Conservation (phyloP, 2,113 vertebrate species). For the Erinaceus europaeus region DNA sequence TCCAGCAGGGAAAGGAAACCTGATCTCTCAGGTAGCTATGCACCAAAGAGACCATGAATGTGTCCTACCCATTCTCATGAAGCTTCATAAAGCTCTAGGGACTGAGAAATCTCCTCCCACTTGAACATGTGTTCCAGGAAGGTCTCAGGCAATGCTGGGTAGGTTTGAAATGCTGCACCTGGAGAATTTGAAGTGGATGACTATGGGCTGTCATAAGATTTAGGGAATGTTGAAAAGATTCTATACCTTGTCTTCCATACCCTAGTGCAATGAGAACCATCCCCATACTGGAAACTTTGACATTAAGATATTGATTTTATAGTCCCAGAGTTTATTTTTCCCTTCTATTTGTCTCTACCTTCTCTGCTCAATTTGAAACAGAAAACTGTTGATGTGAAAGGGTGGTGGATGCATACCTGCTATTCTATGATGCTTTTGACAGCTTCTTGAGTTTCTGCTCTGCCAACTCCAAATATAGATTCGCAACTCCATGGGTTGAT, state of each 20-base stretch:
- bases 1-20: background rate
- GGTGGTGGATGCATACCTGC: background rate
- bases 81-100: background rate
- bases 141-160: background rate
- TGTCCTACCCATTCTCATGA: background rate
- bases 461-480: background rate
- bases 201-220: background rate
- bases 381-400: background rate
- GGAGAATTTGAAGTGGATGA: background rate
- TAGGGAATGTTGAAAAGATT: background rate
- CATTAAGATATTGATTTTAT: background rate
- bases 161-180: background rate
- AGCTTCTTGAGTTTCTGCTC: background rate
- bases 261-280: background rate
- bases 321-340: background rate
- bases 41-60: accelerated
- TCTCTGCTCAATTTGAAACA: background rate
- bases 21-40: background rate
- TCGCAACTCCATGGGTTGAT: too few species aligned
- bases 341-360: background rate
- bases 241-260: background rate
- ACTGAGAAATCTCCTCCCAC: background rate
- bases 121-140: background rate
- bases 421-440: background rate
- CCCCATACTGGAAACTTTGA: background rate